Percentiles rank a stretch among this genome's conserved stretches.
phyloP scores from a whole-genome alignment of 2,113 vertebrate genomes.

The Chiloscyllium plagiosum region DNA sequence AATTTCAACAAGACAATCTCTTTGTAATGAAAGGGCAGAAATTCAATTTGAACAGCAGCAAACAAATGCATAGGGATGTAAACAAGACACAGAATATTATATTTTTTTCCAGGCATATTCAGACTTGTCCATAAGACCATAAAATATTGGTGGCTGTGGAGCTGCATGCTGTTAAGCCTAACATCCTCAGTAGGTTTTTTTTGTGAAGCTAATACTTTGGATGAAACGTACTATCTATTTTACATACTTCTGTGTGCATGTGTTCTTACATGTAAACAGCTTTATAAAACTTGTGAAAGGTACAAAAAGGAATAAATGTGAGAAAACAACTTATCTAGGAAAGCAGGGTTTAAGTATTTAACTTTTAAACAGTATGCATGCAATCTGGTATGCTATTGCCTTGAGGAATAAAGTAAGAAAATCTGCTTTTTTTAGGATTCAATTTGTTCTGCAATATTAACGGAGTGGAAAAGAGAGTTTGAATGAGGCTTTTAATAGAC shows the following conservation, averaged over 20 bases:
- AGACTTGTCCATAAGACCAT: not conserved
- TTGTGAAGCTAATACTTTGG: not conserved
- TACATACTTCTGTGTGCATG: not conserved
- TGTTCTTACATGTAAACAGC: conserved; percentile 20
- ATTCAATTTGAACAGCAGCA: not conserved
- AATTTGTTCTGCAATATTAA: conserved; percentile 42
- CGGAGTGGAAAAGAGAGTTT: conserved; percentile 39
- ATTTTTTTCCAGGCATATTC: not conserved
- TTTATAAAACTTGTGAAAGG: conserved; percentile 1
- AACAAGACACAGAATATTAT: not conserved
- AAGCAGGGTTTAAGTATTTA: conserved; percentile 8
- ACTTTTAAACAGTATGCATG: conserved; percentile 27
- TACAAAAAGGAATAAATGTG: conserved; percentile 13
- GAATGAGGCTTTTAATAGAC: conserved; percentile 42
- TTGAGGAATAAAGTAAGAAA: conserved; percentile 38
- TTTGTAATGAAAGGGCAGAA: not conserved
- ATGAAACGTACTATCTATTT: not conserved
- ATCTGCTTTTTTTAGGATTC: conserved; percentile 36
- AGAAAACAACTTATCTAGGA: conserved; percentile 1
- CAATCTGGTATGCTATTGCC: conserved; percentile 29
- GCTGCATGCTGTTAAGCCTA: not conserved
- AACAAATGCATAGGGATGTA: not conserved
- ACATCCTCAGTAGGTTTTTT: conserved; percentile 3
- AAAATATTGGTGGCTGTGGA: conserved; percentile 1
- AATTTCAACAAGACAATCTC: not conserved